phyloP scores from a whole-genome alignment of 2,888 invertebrate genomes.

The Hermodice carunculata region DNA sequence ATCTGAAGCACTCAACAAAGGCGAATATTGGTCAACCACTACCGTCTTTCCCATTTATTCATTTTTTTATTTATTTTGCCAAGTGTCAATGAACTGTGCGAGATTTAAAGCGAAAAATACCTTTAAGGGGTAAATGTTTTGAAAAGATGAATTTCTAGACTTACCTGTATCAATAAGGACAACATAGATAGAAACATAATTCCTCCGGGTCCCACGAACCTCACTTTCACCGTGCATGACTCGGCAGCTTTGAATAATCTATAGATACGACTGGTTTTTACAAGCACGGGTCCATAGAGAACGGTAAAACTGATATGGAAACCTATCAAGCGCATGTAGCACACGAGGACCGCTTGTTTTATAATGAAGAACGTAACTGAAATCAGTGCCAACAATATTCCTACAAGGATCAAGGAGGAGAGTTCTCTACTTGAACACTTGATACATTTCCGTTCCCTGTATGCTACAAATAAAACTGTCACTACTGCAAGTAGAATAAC shows the following conservation, averaged over 20 bases:
- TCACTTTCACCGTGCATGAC: background rate
- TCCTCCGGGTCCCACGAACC: no score
- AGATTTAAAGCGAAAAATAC: no score
- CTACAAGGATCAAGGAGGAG: background rate
- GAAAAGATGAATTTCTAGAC: no score
- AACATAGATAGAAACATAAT: no score
- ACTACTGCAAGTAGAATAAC: constrained; percentile 19
- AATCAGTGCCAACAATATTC: background rate
- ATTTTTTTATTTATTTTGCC: no score
- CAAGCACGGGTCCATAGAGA: constrained; percentile 10
- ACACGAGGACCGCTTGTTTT: background rate
- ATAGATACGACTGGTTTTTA: constrained; percentile 6
- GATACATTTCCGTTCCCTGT: constrained; percentile 6
- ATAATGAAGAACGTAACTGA: constrained; percentile 5
- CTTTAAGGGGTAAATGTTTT: no score
- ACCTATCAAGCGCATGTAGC: background rate
- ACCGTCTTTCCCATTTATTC: no score
- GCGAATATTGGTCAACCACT: no score
- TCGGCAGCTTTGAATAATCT: constrained; percentile 13
- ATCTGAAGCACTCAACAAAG: no score
- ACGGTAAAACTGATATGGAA: constrained; percentile 13
- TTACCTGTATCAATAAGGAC: no score
- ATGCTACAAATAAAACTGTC: constrained; percentile 6
- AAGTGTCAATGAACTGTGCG: no score
- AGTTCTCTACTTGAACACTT: constrained; percentile 14